Evolutionary conservation across 2,888 invertebrate genomes (phyloP).

Genomic region (Yponomeuta plumbellus): DNA sequence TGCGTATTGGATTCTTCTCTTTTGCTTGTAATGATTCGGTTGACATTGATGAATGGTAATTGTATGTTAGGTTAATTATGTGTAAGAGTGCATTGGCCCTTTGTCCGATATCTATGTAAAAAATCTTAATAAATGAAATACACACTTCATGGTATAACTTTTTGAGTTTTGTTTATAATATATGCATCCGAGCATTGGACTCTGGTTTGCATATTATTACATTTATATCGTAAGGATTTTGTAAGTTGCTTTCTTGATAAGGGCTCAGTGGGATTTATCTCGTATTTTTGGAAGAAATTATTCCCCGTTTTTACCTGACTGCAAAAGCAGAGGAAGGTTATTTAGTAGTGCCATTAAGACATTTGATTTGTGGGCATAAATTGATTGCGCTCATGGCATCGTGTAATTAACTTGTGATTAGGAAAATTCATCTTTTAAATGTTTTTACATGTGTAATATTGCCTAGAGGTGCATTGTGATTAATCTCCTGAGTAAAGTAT

Average conservation of each 20-base stretch:
- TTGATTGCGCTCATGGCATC: too few species aligned
- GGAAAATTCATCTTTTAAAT: too few species aligned
- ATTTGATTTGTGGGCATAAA: too few species aligned
- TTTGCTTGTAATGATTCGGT: constrained; percentile 2
- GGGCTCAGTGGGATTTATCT: not conserved
- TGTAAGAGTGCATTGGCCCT: constrained; percentile 11
- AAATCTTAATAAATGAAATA: not conserved
- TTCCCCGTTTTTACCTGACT: too few species aligned
- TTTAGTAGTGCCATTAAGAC: too few species aligned
- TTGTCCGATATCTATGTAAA: not conserved
- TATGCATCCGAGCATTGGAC: not conserved
- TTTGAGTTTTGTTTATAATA: not conserved
- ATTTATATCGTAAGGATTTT: too few species aligned
- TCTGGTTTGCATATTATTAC: not conserved
- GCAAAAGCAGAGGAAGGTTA: too few species aligned
- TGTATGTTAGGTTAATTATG: constrained; percentile 7
- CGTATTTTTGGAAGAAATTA: not conserved
- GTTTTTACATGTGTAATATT: too few species aligned
- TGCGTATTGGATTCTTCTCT: constrained; percentile 16
- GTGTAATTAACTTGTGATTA: too few species aligned
- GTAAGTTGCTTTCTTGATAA: not conserved
- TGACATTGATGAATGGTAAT: not conserved
- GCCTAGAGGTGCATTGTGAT: not conserved
- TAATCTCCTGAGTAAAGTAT: not conserved
- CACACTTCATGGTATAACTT: not conserved